phyloP scores from a whole-genome alignment of 2,888 invertebrate species.

The Tipula vernalis region DNA sequence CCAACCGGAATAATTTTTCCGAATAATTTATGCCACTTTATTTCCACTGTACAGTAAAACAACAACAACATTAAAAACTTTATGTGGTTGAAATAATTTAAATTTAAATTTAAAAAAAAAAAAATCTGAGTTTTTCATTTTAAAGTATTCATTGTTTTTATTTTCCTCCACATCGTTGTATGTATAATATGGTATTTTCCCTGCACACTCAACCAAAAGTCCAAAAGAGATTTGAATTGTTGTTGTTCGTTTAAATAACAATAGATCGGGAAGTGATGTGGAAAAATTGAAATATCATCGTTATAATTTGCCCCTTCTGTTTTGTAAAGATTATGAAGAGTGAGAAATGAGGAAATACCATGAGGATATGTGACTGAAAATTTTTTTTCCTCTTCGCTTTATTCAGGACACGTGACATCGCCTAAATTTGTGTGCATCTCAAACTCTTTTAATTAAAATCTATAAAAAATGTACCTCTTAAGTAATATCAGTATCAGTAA shows the following conservation, averaged over 20 bases:
- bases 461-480: too few relatives aligned
- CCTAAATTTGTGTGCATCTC: not conserved
- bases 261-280: not conserved
- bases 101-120: not conserved
- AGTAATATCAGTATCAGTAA: not conserved
- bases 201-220: not conserved
- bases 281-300: not conserved
- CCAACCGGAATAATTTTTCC: not conserved
- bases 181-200: not conserved
- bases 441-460: not conserved
- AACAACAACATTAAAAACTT: not conserved
- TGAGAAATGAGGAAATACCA: too few relatives aligned
- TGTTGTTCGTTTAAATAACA: not conserved
- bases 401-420: too few relatives aligned
- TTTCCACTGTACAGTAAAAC: not conserved
- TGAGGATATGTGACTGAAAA: too few relatives aligned
- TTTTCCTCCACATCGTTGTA: not conserved
- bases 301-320: not conserved
- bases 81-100: not conserved
- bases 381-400: too few relatives aligned
- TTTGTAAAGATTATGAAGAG: too few relatives aligned
- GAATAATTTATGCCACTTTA: not conserved
- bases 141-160: not conserved
- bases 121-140: not conserved
- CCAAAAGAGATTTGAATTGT: not conserved